These are phyloP conservation scores for Gallinago stenura DNA, from an alignment of 2,797 vertebrate genomes.

Conservation along the genomic window DNA sequence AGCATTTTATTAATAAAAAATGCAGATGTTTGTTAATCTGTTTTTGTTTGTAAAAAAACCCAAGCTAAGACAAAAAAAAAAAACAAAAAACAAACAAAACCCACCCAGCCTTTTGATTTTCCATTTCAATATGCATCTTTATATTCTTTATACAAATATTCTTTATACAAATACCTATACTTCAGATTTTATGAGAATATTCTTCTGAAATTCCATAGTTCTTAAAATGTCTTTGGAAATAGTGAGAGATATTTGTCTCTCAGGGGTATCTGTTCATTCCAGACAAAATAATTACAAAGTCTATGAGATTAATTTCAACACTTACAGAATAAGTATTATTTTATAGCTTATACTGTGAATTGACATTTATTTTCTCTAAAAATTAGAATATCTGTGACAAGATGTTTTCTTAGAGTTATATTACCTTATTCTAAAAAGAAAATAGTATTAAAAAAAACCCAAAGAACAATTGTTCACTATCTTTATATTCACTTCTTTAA, in stretches of 20 bases:
- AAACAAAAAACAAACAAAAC: background rate
- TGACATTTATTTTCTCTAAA: background rate
- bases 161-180: background rate
- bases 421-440: background rate
- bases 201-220: background rate
- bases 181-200: background rate
- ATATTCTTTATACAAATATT: background rate
- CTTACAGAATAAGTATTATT: background rate
- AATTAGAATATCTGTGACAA: background rate
- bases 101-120: rapidly evolving
- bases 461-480: background rate
- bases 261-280: background rate
- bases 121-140: background rate
- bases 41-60: background rate
- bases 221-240: background rate
- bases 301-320: background rate
- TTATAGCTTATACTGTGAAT: background rate
- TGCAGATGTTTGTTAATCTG: background rate
- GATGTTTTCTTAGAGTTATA: background rate
- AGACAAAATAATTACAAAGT: background rate
- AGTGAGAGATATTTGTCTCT: background rate
- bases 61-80: no score
- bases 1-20: background rate
- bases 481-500: background rate
- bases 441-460: background rate